Evolutionary conservation across 2,113 vertebrate genomes (phyloP).

Genomic region (Gallinago media): DNA sequence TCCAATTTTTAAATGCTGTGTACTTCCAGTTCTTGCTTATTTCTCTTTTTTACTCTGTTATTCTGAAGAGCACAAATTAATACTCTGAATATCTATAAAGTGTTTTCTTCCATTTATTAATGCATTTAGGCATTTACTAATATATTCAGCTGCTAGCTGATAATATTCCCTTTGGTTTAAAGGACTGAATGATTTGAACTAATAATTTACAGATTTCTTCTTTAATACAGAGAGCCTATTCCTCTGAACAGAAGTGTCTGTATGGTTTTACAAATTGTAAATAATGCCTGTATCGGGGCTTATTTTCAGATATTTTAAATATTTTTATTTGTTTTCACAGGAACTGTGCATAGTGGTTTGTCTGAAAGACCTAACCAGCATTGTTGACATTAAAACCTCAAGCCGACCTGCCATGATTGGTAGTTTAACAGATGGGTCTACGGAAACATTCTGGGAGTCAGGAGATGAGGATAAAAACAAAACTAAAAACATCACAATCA

Average conservation of each 20-base stretch:
- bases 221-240: not conserved
- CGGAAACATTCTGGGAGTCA: conserved; percentile 99
- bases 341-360: conserved; percentile 94
- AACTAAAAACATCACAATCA: conserved; percentile 97
- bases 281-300: not conserved
- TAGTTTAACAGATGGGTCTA: conserved; percentile 97
- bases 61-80: not conserved
- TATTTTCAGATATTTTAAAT: not conserved
- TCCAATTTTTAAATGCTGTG: not conserved
- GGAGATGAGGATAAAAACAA: conserved; percentile 99
- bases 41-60: not conserved
- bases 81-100: not conserved
- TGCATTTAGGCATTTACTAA: not conserved
- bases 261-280: not conserved
- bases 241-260: not conserved
- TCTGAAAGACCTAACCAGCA: conserved; percentile 94
- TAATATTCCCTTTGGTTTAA: not conserved
- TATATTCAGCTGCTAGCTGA: not conserved
- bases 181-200: not conserved
- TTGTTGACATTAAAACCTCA: conserved; percentile 98
- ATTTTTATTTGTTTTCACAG: conserved; percentile 70
- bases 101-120: not conserved
- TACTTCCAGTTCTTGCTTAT: not conserved
- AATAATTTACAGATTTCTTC: not conserved
- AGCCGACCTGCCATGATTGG: conserved; percentile 99